Base-by-base conservation (phyloP, 1,140 invertebrate genomes). In the Drosophila truncata region DNA sequence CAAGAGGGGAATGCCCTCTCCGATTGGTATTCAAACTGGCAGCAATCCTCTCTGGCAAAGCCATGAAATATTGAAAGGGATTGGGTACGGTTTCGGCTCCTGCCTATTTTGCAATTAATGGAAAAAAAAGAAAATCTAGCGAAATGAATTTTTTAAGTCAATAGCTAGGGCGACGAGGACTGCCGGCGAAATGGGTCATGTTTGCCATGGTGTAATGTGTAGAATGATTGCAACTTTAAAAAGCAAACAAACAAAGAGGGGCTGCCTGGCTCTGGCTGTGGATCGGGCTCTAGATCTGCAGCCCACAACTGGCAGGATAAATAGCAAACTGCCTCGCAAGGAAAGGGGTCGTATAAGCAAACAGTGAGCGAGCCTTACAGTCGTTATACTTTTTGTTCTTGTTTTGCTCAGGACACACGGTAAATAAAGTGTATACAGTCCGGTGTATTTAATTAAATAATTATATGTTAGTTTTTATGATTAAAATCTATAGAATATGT, bases 181-280 rank as follows among this genome's bases (percentile, higher is more conserved):
- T 59, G 52, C 42, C 80, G 64, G 52, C 64, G 65, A 86, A 88
- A 90, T 88, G 85, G 85, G 85, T 88, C 85, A 88, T 88, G 85
- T 88, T 88, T 88, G 85, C 81, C 47, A 66, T 88, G 85, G 85
- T 82, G 85, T 90, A 88, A 88, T 88, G 85, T 88, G 85, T 90
- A 88, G 85, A 85, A 88, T 88, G 85, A 90, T 90, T 90, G 85
- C 85, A 88, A 88, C 84, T 88, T 88, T 88, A 88, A 88, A 87
- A 90, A 75, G 69, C 78, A 90, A 88, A 90, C 81, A 88, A 90
- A 79, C 74, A 82, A 54, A 58, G 73, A 58, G 73, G 25, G 41
- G 47, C 37, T 58, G n/a, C 75, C 54, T 11, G 23, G 44, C 27
- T 27, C 14, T 25, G 69, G 35, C 47, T 71, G 50, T 70, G 27